phyloP scores from a whole-genome alignment of 2,797 vertebrate species.

The Emydoidea blandingii region DNA sequence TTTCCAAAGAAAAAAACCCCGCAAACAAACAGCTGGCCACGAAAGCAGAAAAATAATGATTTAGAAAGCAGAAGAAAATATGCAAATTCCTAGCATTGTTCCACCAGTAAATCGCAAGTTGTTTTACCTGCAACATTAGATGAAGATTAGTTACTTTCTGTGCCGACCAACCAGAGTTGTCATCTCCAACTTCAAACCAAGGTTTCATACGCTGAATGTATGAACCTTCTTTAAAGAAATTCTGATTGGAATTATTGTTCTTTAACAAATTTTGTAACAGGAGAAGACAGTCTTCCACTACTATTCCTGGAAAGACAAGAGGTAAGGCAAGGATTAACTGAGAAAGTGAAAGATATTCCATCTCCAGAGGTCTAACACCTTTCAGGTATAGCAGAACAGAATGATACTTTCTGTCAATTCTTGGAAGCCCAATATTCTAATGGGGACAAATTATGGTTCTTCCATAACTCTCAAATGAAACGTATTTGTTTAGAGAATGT shows the following conservation, averaged over 20 bases:
- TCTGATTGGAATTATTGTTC: slow-evolving; percentile 99
- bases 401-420: not conserved
- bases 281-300: slow-evolving; percentile 98
- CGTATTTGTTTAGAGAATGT: accelerated
- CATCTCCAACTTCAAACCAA: slow-evolving; percentile 98
- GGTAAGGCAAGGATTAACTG: accelerated
- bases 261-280: slow-evolving; percentile 94
- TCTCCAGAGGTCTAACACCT: not conserved
- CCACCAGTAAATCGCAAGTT: not conserved
- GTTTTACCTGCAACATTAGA: slow-evolving; percentile 95
- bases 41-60: not conserved
- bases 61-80: not conserved
- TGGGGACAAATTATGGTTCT: not conserved
- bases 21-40: not conserved
- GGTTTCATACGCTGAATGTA: slow-evolving; percentile 99
- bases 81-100: not conserved
- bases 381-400: not conserved
- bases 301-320: slow-evolving; percentile 88
- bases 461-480: not conserved
- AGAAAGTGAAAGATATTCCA: not conserved
- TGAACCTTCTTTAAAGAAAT: slow-evolving; percentile 99
- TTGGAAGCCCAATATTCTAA: not conserved
- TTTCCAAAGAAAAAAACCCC: not conserved
- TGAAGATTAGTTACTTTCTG: slow-evolving; percentile 99
- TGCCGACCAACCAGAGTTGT: slow-evolving; percentile 98